Conservation (phyloP, 2,888 invertebrate species). For the Doris montereyensis region DNA sequence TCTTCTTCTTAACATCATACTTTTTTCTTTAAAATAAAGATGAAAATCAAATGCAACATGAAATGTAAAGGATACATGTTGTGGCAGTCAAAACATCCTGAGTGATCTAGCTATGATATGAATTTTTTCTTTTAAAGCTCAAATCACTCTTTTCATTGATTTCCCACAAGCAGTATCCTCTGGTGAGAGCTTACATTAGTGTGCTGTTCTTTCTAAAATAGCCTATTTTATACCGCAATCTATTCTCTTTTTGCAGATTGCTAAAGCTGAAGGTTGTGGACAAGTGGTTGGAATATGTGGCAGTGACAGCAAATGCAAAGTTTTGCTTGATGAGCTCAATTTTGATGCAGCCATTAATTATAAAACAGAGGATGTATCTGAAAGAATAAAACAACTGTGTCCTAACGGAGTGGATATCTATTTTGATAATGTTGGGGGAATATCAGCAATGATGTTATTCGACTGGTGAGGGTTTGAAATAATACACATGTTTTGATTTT, state of each 20-base stretch:
- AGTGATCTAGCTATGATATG: no score
- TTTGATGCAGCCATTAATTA: conserved; percentile 72
- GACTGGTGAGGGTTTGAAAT: conserved; percentile 59
- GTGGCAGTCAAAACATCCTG: no score
- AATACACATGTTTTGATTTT: no score
- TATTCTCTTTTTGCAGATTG: conserved; percentile 57
- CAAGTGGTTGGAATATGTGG: conserved; percentile 73
- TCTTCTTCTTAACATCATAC: neutral
- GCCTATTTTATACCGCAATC: neutral
- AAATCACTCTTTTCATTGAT: no score
- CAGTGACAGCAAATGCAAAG: conserved; percentile 68
- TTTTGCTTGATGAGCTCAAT: conserved; percentile 62
- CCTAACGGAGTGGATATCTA: conserved; percentile 72
- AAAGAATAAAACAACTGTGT: conserved; percentile 60
- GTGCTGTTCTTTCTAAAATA: no score
- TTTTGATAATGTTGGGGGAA: conserved; percentile 74
- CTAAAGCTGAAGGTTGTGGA: conserved; percentile 62
- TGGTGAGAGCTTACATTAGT: no score
- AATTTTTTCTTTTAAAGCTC: no score
- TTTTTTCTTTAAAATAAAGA: neutral
- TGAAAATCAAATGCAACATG: no score
- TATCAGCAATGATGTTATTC: conserved; percentile 71
- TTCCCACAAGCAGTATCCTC: no score
- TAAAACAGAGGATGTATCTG: conserved; percentile 64
- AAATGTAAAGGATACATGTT: no score